Conservation (phyloP, 92 coral and sea anemone genomes). For the Zoanthus gigantus region DNA sequence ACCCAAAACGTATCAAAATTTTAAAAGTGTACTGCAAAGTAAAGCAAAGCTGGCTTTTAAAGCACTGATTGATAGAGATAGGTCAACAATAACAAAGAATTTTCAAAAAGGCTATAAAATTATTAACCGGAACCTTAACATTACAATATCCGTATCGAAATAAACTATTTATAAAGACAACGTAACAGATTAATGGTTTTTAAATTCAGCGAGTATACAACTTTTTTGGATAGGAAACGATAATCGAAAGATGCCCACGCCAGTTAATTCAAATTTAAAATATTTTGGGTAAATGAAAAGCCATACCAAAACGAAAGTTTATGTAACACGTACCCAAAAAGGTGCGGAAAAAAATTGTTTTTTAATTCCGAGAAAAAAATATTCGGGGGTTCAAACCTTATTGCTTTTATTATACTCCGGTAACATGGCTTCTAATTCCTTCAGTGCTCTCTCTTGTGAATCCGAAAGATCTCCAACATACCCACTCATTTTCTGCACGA, state of each 20-base stretch:
- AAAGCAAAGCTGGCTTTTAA: background rate
- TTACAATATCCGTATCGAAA: background rate
- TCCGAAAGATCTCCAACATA: slow-evolving; percentile 72
- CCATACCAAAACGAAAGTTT: background rate
- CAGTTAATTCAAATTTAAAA: background rate
- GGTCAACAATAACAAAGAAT: background rate
- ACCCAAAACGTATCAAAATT: background rate
- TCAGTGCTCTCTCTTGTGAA: slow-evolving; percentile 73
- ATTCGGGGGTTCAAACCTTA: slow-evolving; percentile 75
- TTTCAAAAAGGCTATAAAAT: background rate
- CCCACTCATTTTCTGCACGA: slow-evolving; percentile 64
- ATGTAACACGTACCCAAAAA: background rate
- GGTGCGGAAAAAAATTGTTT: background rate
- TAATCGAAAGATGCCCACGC: background rate
- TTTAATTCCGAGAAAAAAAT: background rate
- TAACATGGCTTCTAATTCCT: slow-evolving; percentile 74
- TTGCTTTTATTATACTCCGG: slow-evolving; percentile 71
- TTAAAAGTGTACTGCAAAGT: background rate
- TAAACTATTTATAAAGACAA: slow-evolving; percentile 41
- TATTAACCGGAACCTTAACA: slow-evolving; percentile 8
- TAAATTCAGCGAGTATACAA: background rate
- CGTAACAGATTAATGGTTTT: slow-evolving; percentile 18
- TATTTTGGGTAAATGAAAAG: background rate
- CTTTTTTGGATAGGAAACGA: background rate
- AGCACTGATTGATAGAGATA: background rate